Base-by-base conservation (phyloP, 2,797 vertebrate species). In the Falco concolor region DNA sequence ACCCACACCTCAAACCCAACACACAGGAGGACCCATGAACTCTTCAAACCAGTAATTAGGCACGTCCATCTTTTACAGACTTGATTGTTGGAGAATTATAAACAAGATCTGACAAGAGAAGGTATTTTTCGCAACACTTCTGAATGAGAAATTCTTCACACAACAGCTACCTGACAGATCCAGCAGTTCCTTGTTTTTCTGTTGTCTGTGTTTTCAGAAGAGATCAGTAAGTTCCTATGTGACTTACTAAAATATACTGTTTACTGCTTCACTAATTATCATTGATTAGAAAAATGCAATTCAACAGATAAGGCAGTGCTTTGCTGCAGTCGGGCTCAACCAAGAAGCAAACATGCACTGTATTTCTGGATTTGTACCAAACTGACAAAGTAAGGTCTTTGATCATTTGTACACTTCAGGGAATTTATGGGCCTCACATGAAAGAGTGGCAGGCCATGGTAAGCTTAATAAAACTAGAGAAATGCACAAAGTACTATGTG, bases 321-420 rank as follows among this genome's bases (percentile, higher is more conserved):
- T 34, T 34, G 34, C 34, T 34, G 34, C 34, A 34, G 34, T 34
- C 5, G 1, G 57, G 36, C 54, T 57, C 52, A 63, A 20, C 32
- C 5, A 2, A 73, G 36, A 52, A 79, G 30, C 34, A 25, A 67
- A 32, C 0, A 1, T 11, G 15, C 42, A 30, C 6, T 0, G 0
- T 4, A 14, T 13, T 68, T 65, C 60, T 47, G 44, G 14, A 32
- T 59, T 65, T 67, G 38, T 24, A 87, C 63, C 68, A 13, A 53
- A 75, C 28, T 44, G 54, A 50, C n/a, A 72, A 57, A 57, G n/a
- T 8, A 7, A 42, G 21, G 27, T 50, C 27, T 65, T 28, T 8
- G 23, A 56, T 32, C 40, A 52, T 44, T 34, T 82, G 49, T 2
- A 74, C 8, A 24, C 68, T 83, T 44, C 36, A 56, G 36, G 30